These are phyloP conservation scores for Portunus trituberculatus DNA, from an alignment of 1,140 invertebrate species.

Conservation along the genomic window DNA sequence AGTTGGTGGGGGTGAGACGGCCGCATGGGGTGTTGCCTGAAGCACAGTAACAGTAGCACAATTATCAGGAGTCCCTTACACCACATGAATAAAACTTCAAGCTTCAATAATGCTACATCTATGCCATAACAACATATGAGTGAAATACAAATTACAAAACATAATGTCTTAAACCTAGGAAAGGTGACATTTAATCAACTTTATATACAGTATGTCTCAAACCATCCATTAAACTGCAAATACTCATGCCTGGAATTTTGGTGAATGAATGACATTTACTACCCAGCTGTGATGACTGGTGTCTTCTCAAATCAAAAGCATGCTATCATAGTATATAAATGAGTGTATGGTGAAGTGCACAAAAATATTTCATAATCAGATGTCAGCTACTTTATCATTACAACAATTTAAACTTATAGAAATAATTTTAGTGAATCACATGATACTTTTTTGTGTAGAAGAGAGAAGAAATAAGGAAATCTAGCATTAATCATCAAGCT, in stretches of 20 bases:
- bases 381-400: not conserved
- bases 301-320: not conserved
- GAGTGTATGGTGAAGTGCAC: not conserved
- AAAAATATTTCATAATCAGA: not conserved
- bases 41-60: constrained; percentile 88
- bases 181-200: not conserved
- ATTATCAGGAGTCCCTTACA: constrained; percentile 85
- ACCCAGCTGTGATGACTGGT: not conserved
- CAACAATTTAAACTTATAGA: not conserved
- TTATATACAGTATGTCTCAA: not conserved
- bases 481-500: not conserved
- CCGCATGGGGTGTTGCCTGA: constrained; percentile 82
- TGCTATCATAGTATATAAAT: not conserved
- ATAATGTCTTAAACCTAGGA: not conserved
- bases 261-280: not conserved
- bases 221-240: not conserved
- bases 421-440: no score
- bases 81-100: constrained; percentile 79
- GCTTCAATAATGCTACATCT: not conserved
- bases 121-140: not conserved
- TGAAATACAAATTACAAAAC: not conserved
- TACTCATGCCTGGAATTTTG: not conserved
- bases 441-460: not conserved
- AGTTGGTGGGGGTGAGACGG: constrained; percentile 75
- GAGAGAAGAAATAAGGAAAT: not conserved